A percentile compares a stretch with the other conserved stretches of the same genome.
These are phyloP conservation scores for Geotrypetes seraphini DNA, from an alignment of 2,797 vertebrate species.

Conservation along the genomic window DNA sequence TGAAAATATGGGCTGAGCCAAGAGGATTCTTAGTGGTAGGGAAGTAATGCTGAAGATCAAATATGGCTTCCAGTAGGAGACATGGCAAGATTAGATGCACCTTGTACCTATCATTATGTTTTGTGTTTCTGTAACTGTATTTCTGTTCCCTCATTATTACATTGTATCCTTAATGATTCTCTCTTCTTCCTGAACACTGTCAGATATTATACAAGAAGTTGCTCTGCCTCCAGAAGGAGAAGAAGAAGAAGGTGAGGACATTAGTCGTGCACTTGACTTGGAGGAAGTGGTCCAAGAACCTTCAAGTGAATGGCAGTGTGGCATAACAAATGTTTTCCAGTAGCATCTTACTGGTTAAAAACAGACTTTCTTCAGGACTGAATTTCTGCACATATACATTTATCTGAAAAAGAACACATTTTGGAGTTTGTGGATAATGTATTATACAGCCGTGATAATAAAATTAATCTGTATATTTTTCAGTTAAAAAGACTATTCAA, in stretches of 20 bases:
- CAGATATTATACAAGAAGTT: constrained; percentile 57
- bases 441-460: constrained; percentile 18
- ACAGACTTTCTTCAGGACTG: neutral
- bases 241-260: constrained; percentile 56
- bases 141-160: neutral
- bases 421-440: constrained; percentile 18
- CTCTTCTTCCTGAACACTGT: neutral
- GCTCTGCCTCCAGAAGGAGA: constrained; percentile 54
- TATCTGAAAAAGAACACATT: constrained; percentile 5
- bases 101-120: too few relatives aligned
- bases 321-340: constrained; percentile 74
- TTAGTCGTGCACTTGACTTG: constrained; percentile 69
- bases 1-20: too few relatives aligned
- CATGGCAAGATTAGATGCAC: too few relatives aligned
- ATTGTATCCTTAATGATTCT: too few relatives aligned
- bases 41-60: too few relatives aligned
- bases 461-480: constrained; percentile 26
- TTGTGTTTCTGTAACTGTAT: too few relatives aligned
- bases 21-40: too few relatives aligned
- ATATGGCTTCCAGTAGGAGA: too few relatives aligned
- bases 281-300: constrained; percentile 81
- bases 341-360: constrained; percentile 18
- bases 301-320: constrained; percentile 76
- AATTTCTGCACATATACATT: neutral
- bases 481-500: constrained; percentile 18